A percentile compares a stretch with the other conserved stretches of the same genome.
These are phyloP conservation scores for Eriosoma lanigerum DNA, from an alignment of 1,140 invertebrate species.

Conservation along the genomic window DNA sequence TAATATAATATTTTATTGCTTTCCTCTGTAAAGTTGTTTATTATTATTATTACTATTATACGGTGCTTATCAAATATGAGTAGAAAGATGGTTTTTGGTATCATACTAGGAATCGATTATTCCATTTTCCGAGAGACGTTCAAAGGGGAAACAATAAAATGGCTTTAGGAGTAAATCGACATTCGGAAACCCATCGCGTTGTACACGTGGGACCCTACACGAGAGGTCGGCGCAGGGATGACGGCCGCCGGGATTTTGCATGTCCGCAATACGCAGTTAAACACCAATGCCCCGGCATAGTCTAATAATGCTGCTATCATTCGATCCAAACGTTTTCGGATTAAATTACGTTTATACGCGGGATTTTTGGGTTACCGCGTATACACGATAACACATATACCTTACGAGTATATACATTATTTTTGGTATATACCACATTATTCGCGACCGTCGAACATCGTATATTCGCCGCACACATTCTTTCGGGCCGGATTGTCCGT, in stretches of 20 bases:
- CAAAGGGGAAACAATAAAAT: constrained; percentile 30
- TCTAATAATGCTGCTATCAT: background rate
- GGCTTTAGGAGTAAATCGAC: constrained; percentile 16
- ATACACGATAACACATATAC: too few species aligned
- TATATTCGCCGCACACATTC: too few species aligned
- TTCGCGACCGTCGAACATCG: too few species aligned
- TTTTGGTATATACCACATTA: too few species aligned
- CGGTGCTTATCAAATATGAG: background rate
- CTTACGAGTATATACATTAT: too few species aligned
- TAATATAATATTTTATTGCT: too few species aligned
- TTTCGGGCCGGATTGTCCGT: too few species aligned
- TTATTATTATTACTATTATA: too few species aligned
- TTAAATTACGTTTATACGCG: constrained; percentile 24
- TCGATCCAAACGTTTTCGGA: constrained; percentile 4
- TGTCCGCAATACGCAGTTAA: constrained; percentile 9
- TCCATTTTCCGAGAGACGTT: background rate
- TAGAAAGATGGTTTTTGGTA: background rate
- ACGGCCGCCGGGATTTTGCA: background rate
- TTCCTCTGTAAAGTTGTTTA: too few species aligned
- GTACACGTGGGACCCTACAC: background rate
- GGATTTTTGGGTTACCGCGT: background rate
- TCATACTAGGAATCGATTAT: background rate
- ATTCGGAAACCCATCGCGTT: background rate
- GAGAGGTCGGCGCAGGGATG: too few species aligned
- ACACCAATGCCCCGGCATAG: background rate